Base-by-base conservation (phyloP, 2,888 invertebrate species). In the Galeopsomyia nigrocyanea region DNA sequence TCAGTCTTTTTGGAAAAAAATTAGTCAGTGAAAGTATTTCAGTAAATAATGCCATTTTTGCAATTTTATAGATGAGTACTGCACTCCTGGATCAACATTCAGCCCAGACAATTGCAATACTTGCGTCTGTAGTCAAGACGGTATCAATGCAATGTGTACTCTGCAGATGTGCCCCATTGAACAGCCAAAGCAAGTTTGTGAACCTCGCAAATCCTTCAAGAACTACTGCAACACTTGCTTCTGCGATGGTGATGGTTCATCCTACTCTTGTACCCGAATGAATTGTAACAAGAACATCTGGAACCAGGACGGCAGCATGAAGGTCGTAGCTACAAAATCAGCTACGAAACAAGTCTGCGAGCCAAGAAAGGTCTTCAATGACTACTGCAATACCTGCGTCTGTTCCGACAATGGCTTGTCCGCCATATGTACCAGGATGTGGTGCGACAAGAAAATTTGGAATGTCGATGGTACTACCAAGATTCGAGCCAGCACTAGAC, bases 331-430 rank as follows among this genome's bases (percentile, higher is more conserved):
- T 13, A 53, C 16, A 17, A 7, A 46, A 22, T 3, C 10, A n/a
- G 16, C 7, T 1, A 51, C n/a, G 17, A 51, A 19, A n/a, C 39
- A 58, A 58, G 39, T 50, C 1, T 73, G 68, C 19, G 13, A 39
- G 16, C 73, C 73, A n/a, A 39, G 58, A 13, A 49, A 16, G 6
- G 31, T n/a, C 2, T 71, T 71, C 58, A 73, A 57, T 26, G 46
- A 89, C 68, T 89, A 89, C 69, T 90, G 90, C 82, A 90, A 90
- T 77, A 88, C 87, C 80, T 91, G 90, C 78, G 86, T 87, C n/a
- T 91, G 90, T 79, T 60, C 65, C 0, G 21, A 16, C 2, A 51
- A 72, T 39, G 89, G 90, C 19, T 51, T 46, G 3, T 14, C 17
- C n/a, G 53, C 71, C 0, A 64, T 53, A 2, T 80, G 80, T 60